phyloP scores from a whole-genome alignment of 2,888 invertebrate genomes.

The Watsonalla binaria region DNA sequence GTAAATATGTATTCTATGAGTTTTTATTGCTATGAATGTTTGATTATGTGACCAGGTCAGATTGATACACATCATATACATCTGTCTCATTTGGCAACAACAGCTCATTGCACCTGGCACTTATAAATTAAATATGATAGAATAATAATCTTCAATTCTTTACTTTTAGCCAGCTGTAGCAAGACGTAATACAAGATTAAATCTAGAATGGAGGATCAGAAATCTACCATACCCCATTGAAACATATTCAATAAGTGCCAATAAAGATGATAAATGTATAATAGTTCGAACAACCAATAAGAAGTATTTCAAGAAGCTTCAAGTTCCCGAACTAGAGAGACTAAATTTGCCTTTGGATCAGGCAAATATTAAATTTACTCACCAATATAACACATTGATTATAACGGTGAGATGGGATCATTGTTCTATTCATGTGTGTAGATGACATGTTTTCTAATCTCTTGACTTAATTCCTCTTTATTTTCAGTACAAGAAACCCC shows the following conservation, averaged over 20 bases:
- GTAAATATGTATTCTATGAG: too few relatives aligned
- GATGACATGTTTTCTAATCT: not conserved
- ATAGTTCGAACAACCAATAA: constrained; percentile 87
- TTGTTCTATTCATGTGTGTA: not conserved
- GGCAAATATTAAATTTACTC: constrained; percentile 81
- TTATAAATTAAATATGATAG: not conserved
- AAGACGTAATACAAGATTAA: constrained; percentile 84
- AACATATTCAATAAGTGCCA: constrained; percentile 83
- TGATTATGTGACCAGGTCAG: too few relatives aligned
- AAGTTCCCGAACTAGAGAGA: constrained; percentile 84
- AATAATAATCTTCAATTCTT: constrained; percentile 20
- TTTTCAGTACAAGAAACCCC: constrained; percentile 87
- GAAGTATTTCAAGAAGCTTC: constrained; percentile 87
- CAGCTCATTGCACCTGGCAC: too few relatives aligned
- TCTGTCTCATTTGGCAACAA: too few relatives aligned
- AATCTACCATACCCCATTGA: constrained; percentile 87
- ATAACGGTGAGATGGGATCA: constrained; percentile 79
- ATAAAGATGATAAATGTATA: constrained; percentile 81
- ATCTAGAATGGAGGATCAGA: constrained; percentile 89
- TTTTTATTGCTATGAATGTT: too few relatives aligned
- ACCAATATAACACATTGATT: constrained; percentile 87
- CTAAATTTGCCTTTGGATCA: constrained; percentile 81
- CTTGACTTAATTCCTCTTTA: constrained; percentile 8
- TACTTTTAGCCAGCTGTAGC: constrained; percentile 81
- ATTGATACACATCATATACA: too few relatives aligned